These are phyloP conservation scores for Seladonia tumulorum DNA, from an alignment of 2,888 invertebrate species.

Conservation along the genomic window DNA sequence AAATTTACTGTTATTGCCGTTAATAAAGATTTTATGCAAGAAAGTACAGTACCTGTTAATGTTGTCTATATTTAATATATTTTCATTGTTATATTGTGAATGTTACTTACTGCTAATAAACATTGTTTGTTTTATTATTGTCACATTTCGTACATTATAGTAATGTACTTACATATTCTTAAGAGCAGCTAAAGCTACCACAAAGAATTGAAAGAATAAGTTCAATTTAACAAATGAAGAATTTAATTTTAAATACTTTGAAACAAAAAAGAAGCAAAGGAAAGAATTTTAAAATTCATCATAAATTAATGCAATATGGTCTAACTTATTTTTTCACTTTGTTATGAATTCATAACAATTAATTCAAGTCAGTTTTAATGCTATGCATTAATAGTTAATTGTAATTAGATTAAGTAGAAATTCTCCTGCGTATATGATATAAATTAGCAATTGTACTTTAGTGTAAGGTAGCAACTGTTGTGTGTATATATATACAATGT, in stretches of 20 bases:
- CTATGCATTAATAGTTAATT: conserved; percentile 46
- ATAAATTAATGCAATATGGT: conserved; percentile 26
- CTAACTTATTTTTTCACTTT: conserved; percentile 54
- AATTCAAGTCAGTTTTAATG: conserved; percentile 47
- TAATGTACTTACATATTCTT: conserved; percentile 32
- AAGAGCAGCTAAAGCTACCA: conserved; percentile 13
- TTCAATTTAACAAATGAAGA: conserved; percentile 19
- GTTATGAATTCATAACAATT: conserved; percentile 53
- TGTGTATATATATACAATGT: conserved; percentile 42
- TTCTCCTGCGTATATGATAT: conserved; percentile 16
- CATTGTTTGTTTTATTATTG: conserved; percentile 30
- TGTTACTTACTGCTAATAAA: conserved; percentile 30
- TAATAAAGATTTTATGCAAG: conserved; percentile 53
- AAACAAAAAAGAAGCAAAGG: background rate
- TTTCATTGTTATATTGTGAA: conserved; percentile 30
- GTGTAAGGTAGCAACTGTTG: conserved; percentile 16
- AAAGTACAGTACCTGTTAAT: conserved; percentile 50
- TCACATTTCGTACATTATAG: conserved; percentile 33
- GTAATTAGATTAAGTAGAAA: conserved; percentile 36
- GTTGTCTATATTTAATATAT: conserved; percentile 46
- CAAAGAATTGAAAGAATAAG: conserved; percentile 17
- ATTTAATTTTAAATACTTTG: conserved; percentile 32
- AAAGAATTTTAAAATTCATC: conserved; percentile 31
- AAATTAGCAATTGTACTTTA: conserved; percentile 22
- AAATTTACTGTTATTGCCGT: conserved; percentile 41